Base-by-base conservation (phyloP, 2,113 vertebrate genomes). In the Lophura nycthemera region DNA sequence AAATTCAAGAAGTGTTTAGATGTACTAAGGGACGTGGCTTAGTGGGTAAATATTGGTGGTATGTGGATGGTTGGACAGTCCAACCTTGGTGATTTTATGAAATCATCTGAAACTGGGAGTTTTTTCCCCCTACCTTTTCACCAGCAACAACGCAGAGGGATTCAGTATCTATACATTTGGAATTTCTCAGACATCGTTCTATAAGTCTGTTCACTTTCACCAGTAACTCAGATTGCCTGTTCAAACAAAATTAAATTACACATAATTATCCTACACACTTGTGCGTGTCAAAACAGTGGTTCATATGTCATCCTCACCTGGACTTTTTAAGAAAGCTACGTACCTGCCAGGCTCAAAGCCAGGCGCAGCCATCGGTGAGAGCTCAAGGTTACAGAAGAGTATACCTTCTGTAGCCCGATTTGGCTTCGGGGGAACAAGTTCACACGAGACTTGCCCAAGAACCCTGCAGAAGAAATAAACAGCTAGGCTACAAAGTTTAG, bases 101-200 rank as follows among this genome's bases (percentile, higher is more conserved):
- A 29, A 4, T 63, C 43, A 70, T 27, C 43, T 22, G 8, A n/a
- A 63, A 47, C n/a, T 3, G 20, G 40, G 8, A 78, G 27, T 8
- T 61, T 61, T 8, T 61, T 57, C 75, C 34, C 94, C 95, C 52
- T 72, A 99, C 99, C 99, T 99, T 99, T 97, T 99, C 99, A 94
- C 99, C 99, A 80, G 99, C 99, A 93, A 99, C 98, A 92, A 99
- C 98, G 57, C 99, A 99, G 75, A 99, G 98, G 75, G 99, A 99
- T 96, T 99, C 99, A 0, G 98, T 99, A 93, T 99, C 99, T 60
- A 99, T 98, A 91, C 99, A 99, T 59, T 98, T 99, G 17, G 99
- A 99, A 95, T 99, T 99, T 86, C 99, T 98, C 85, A 99, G 95
- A 96, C 99, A 99, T 92, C 98, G 98, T 96, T 99, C 99, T 97